Evolutionary conservation across 2,888 invertebrate genomes (phyloP).

Genomic region (Aspidapion aeneum): DNA sequence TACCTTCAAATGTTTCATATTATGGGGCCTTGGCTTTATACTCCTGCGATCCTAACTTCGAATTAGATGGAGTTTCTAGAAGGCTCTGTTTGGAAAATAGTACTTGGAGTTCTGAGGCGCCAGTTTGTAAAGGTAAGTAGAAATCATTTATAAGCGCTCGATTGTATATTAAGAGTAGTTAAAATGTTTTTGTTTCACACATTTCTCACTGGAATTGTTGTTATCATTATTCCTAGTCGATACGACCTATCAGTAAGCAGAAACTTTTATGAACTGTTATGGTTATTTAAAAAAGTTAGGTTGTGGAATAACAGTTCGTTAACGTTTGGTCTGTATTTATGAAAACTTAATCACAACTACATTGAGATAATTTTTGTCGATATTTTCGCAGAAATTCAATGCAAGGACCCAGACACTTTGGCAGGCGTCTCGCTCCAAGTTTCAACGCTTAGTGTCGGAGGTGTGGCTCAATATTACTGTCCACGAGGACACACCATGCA

Average conservation of each 20-base stretch:
- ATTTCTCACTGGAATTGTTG: too few relatives aligned
- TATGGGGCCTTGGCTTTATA: constrained; percentile 84
- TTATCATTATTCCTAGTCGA: too few relatives aligned
- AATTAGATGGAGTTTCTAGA: constrained; percentile 78
- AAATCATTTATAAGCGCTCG: not conserved
- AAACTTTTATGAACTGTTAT: too few relatives aligned
- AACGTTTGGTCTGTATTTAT: too few relatives aligned
- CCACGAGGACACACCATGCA: constrained; percentile 76
- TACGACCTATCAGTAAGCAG: too few relatives aligned
- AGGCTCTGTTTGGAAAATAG: constrained; percentile 83
- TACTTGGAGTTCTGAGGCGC: constrained; percentile 84
- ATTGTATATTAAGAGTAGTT: not conserved
- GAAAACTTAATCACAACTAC: too few relatives aligned
- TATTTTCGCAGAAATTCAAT: constrained; percentile 81
- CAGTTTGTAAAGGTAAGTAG: constrained; percentile 72
- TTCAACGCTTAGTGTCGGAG: constrained; percentile 70
- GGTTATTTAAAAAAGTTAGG: too few relatives aligned
- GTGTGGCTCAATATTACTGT: constrained; percentile 77
- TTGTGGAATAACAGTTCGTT: too few relatives aligned
- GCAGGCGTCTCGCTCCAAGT: constrained; percentile 58
- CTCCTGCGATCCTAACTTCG: constrained; percentile 77
- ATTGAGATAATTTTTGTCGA: too few relatives aligned
- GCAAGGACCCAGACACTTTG: constrained; percentile 63
- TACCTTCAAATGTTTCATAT: constrained; percentile 85
- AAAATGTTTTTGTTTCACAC: too few relatives aligned